Base-by-base conservation (phyloP, 2,888 invertebrate species). In the Lapara coniferarum region DNA sequence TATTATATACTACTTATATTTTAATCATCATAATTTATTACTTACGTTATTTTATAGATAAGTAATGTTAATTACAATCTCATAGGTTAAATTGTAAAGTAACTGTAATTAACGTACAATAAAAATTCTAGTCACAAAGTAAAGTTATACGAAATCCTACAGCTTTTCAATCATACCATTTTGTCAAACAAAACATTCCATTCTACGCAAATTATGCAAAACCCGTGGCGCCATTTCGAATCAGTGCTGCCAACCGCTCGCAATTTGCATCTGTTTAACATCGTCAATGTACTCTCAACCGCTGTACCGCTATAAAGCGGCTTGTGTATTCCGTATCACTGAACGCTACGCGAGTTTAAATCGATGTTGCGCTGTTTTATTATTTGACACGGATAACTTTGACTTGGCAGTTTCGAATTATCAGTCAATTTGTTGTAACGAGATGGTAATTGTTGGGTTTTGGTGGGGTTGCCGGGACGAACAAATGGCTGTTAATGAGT, bases 231-330 rank as follows among this genome's bases (percentile, higher is more conserved):
- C 89, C 91, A 90, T 92, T 92, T 91, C 82, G 86, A 88, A 89
- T 88, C 91, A 89, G 84, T 83, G 87, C 86, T 85, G 87, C 85
- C 89, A 91, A 90, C 91, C 87, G 91, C 82, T 86, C 85, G 77
- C 90, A 90, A 92, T 93, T 92, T 92, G 87, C 92, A 92, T 92
- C 90, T 87, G 82, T 91, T 89, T 91, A 90, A 87, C 86, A 82
- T 81, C 78, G 75, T 75, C 73, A 74, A 71, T 71, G 82, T 77
- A 74, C 76, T 71, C 68, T 71, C 75, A 85, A 85, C 81, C 57
- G 85, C 84, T 87, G 76, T 72, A 83, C 82, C 84, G 84, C 85
- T 84, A 51, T 68, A 73, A 71, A 68, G 66, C 70, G 66, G 56
- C 46, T 57, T 55, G 25, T 51, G n/a, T 66, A 16, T 52, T 46